Percentiles rank a stretch among this genome's conserved stretches.
Conservation (phyloP, 2,113 vertebrate species). For the Dunckerocampus dactyliophorus region DNA sequence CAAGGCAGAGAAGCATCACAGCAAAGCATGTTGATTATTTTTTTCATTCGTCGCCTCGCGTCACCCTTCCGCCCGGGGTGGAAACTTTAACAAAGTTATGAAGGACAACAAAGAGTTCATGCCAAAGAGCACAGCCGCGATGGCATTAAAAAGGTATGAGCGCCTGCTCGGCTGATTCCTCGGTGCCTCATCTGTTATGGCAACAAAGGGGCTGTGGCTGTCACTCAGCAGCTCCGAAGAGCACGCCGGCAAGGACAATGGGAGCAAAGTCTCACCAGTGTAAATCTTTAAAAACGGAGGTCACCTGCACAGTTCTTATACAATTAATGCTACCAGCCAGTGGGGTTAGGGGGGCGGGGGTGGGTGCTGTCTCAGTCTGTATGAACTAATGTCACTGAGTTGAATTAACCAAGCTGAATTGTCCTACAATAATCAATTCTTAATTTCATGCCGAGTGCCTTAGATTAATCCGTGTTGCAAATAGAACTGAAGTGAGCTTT, state of each 20-base stretch:
- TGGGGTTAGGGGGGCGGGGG: constrained; percentile 11
- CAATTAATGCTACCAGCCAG: constrained; percentile 56
- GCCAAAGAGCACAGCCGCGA: constrained; percentile 20
- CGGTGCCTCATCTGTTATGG: constrained; percentile 30
- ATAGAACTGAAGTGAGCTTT: constrained; percentile 46
- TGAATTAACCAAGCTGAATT: constrained; percentile 69
- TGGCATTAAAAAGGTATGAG: constrained; percentile 32
- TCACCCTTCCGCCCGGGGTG: constrained; percentile 21
- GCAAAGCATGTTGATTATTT: constrained; percentile 31
- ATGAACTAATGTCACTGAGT: constrained; percentile 49
- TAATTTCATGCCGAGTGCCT: constrained; percentile 77
- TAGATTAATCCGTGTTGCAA: constrained; percentile 63
- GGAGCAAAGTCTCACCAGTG: constrained; percentile 46
- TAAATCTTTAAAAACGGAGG: constrained; percentile 69
- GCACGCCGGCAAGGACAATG: constrained; percentile 53
- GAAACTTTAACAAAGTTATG: constrained; percentile 34
- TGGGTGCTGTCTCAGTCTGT: constrained; percentile 35
- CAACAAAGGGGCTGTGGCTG: constrained; percentile 35
- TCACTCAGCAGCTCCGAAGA: constrained; percentile 20
- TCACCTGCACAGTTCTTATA: constrained; percentile 61
- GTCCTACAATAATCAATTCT: constrained; percentile 75
- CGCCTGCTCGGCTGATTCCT: constrained; percentile 27
- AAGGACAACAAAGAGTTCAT: constrained; percentile 24
- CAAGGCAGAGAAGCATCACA: constrained; percentile 22
- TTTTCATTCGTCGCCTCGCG: constrained; percentile 8